Evolutionary conservation across 2,797 vertebrate species (phyloP).

Genomic region (Hemitrygon akajei): DNA sequence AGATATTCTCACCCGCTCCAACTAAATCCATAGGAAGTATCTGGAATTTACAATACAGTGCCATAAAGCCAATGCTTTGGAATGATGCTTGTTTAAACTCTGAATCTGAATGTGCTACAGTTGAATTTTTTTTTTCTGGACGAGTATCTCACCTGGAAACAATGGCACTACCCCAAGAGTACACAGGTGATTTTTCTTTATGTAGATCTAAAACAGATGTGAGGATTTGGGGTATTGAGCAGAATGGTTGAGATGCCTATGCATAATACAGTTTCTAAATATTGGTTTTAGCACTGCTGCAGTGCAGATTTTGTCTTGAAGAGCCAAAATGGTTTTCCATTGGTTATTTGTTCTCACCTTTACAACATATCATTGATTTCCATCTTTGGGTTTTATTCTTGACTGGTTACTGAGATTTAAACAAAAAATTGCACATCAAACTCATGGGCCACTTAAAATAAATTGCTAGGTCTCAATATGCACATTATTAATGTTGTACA

Average conservation of each 20-base stretch:
- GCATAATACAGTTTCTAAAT: background rate
- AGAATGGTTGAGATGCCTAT: background rate
- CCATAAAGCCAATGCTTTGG: slow-evolving; percentile 6
- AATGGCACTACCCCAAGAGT: background rate
- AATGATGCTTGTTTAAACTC: slow-evolving; percentile 1
- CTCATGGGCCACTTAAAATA: slow-evolving; percentile 19
- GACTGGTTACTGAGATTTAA: slow-evolving; percentile 4
- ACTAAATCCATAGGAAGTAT: slow-evolving; percentile 9
- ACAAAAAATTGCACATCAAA: background rate
- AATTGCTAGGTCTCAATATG: background rate
- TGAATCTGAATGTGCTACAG: slow-evolving; percentile 18
- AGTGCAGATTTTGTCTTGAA: background rate
- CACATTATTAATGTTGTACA: background rate
- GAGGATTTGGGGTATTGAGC: background rate
- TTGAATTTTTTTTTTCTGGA: background rate
- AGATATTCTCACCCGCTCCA: slow-evolving; percentile 17
- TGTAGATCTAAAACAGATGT: background rate
- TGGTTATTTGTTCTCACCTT: background rate
- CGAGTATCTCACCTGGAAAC: background rate
- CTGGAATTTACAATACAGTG: slow-evolving; percentile 10
- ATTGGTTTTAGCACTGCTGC: background rate
- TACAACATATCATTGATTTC: background rate
- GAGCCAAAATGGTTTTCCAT: background rate
- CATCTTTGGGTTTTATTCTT: background rate
- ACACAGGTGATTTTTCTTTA: background rate